phyloP scores from a whole-genome alignment of 2,797 vertebrate species.

The Sebastes alutus region DNA sequence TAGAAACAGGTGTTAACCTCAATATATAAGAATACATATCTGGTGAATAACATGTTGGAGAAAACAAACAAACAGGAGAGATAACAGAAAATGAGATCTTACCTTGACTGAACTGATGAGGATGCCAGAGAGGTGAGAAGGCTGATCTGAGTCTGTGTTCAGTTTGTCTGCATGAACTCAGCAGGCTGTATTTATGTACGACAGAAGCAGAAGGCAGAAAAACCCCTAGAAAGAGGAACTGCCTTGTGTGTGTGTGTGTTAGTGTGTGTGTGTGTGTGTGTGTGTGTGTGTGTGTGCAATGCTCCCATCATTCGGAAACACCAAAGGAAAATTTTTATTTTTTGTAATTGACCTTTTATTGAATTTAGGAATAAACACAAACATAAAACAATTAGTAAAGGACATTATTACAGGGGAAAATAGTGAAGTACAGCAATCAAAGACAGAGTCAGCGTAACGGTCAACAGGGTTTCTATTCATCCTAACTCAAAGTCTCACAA shows the following conservation, averaged over 20 bases:
- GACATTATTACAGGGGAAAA: background rate
- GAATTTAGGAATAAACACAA: background rate
- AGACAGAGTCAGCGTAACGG: no score
- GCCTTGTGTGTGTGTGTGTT: background rate
- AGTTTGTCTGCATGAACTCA: constrained; percentile 16
- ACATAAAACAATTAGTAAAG: background rate
- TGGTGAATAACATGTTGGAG: background rate
- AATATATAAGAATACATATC: background rate
- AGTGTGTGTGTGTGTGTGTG: no score
- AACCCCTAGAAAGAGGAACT: constrained; percentile 51
- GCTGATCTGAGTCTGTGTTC: background rate
- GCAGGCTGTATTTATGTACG: constrained; percentile 49
- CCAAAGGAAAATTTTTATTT: background rate
- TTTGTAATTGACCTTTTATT: background rate
- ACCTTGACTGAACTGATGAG: constrained; percentile 42
- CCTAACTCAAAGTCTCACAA: no score
- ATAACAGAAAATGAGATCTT: constrained; percentile 10
- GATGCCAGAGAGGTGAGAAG: background rate
- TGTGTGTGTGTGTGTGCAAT: background rate
- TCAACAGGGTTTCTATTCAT: no score
- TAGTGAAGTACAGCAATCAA: no score
- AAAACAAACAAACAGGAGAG: no score
- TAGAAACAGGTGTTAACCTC: background rate
- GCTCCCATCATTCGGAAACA: background rate
- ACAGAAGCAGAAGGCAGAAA: constrained; percentile 52